These are phyloP conservation scores for Hydropsyche betteni DNA, from an alignment of 2,888 invertebrate species.

Conservation along the genomic window DNA sequence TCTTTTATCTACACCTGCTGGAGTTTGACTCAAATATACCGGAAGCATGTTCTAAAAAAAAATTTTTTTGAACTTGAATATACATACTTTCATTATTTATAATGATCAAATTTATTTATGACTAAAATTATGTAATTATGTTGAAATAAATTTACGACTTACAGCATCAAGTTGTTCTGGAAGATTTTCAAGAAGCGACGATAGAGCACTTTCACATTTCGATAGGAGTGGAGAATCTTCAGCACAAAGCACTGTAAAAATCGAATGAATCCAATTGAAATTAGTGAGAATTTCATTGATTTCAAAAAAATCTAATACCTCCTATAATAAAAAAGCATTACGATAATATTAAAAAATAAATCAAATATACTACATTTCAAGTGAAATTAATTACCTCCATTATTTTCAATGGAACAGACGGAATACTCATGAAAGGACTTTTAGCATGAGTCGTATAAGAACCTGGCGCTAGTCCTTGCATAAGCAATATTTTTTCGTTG, in stretches of 20 bases:
- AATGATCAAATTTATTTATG: too few species aligned
- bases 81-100: too few species aligned
- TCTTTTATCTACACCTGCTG: conserved; percentile 65
- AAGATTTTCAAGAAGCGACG: conserved; percentile 62
- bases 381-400: conserved; percentile 58
- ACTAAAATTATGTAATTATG: too few species aligned
- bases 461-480: conserved; percentile 71
- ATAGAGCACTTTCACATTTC: conserved; percentile 62
- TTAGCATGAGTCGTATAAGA: conserved; percentile 63
- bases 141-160: conserved; percentile 48
- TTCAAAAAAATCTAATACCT: conserved; percentile 58
- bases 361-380: too few species aligned
- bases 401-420: too few species aligned
- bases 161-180: conserved; percentile 59
- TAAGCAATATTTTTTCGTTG: conserved; percentile 67
- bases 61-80: too few species aligned
- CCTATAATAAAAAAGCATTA: too few species aligned
- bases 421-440: conserved; percentile 61
- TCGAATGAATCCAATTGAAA: conserved; percentile 51
- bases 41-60: conserved; percentile 62
- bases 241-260: conserved; percentile 54
- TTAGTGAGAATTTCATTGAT: conserved; percentile 60
- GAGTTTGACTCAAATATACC: conserved; percentile 68
- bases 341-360: too few species aligned
- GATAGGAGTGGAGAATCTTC: conserved; percentile 56